Base-by-base conservation (phyloP, 2,888 invertebrate species). In the Phorcus lineatus region DNA sequence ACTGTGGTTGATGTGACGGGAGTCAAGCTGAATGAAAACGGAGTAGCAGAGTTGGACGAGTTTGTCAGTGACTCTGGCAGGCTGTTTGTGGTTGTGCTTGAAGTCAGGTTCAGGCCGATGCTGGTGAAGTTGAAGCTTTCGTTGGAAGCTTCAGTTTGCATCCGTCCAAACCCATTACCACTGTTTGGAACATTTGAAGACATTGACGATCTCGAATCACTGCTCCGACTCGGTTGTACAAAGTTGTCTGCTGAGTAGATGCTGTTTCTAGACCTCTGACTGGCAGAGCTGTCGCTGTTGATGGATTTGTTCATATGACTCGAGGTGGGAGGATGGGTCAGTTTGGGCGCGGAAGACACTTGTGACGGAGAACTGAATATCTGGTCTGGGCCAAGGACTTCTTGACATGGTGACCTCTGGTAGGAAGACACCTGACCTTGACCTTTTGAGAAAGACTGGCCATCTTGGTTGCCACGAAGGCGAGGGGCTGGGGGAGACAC, bases 221-320 rank as follows among this genome's bases (percentile, higher is more conserved):
- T 80, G 28, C 79, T 83, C 36, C 80, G 81, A 47, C 87, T 86
- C 17, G 88, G 85, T 77, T 88, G 88, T 11, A 90, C 90, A 86
- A 90, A 90, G 80, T 87, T 90, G 55, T 90, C 90, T 9, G 89
- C 90, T 22, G 90, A 90, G 80, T 88, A 90, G 36, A 89, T 87
- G 75, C 86, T 84, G 67, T 80, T 81, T 57, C 82, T 78, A 53
- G 83, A 83, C 57, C 83, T 82, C 70, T 78, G 77, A 16, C 53
- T 77, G 16, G 79, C 79, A 40, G 82, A 78, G 52, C 53, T 78
- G 28, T 79, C 79, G 2, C 53, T 74, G n/a, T 54, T 55, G 11
- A 62, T 16, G 7, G 76, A 62, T 9, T 78, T 82, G 9, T 70
- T 70, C 52, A 74, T 79, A 9, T 78, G 55, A 66, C 57, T 53